phyloP scores from a whole-genome alignment of 2,888 invertebrate species.

The Mayetiola destructor region DNA sequence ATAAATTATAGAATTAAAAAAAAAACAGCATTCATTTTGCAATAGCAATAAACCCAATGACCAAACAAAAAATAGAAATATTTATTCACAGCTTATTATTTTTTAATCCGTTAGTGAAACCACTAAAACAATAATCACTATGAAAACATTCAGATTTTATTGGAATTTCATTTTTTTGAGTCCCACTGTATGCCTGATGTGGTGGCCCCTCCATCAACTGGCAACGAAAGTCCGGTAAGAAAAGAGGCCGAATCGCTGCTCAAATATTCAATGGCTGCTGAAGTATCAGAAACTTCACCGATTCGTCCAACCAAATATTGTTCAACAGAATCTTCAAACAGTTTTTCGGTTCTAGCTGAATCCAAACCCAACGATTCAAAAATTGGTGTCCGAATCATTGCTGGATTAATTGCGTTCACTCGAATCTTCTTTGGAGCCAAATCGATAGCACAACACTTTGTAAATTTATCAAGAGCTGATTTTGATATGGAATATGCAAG shows the following conservation, averaged over 20 bases:
- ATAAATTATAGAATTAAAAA: too few relatives aligned
- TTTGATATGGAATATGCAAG: constrained; percentile 87
- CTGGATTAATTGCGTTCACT: constrained; percentile 85
- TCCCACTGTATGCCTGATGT: too few relatives aligned
- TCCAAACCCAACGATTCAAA: not conserved
- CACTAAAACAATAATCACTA: too few relatives aligned
- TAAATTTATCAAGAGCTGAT: constrained; percentile 85
- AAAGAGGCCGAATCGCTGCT: constrained; percentile 61
- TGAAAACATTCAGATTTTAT: too few relatives aligned
- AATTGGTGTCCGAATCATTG: constrained; percentile 60
- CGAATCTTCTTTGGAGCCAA: constrained; percentile 62
- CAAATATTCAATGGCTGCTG: constrained; percentile 73
- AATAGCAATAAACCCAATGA: too few relatives aligned
- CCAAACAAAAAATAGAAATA: too few relatives aligned
- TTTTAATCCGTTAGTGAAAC: too few relatives aligned
- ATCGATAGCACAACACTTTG: constrained; percentile 76
- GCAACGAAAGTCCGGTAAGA: constrained; percentile 54
- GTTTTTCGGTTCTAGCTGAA: too few relatives aligned
- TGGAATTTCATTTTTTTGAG: too few relatives aligned
- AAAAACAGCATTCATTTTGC: too few relatives aligned
- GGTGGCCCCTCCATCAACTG: constrained; percentile 48
- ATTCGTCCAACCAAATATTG: constrained; percentile 83
- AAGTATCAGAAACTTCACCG: constrained; percentile 70
- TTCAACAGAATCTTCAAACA: not conserved
- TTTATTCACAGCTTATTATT: too few relatives aligned